Conservation (phyloP, 2,888 invertebrate genomes). For the Heliconius hortense region DNA sequence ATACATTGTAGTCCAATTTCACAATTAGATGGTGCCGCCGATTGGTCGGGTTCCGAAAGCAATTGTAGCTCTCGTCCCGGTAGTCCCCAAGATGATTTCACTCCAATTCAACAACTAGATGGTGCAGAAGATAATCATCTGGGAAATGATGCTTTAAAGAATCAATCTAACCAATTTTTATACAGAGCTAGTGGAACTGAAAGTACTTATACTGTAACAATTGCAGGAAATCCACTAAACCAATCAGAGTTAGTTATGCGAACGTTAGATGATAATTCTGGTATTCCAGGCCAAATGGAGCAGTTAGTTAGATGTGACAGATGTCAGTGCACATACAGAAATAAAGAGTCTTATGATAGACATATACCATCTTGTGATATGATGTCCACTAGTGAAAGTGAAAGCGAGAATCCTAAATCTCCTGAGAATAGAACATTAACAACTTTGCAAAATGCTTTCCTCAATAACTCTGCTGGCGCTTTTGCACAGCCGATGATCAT, state of each 20-base stretch:
- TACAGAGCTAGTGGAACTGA: constrained; percentile 77
- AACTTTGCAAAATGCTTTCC: constrained; percentile 77
- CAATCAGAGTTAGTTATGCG: constrained; percentile 75
- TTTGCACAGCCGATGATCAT: constrained; percentile 79
- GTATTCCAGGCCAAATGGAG: constrained; percentile 78
- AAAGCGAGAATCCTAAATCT: constrained; percentile 86
- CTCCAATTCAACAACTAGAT: constrained; percentile 85
- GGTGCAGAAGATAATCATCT: constrained; percentile 85
- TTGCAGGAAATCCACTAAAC: constrained; percentile 76
- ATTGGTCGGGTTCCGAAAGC: constrained; percentile 83
- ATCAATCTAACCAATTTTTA: constrained; percentile 70
- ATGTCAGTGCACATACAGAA: constrained; percentile 93
- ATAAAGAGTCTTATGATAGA: constrained; percentile 89
- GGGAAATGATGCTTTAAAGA: constrained; percentile 63
- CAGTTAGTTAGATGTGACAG: constrained; percentile 92
- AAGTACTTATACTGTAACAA: constrained; percentile 75
- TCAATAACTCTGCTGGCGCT: constrained; percentile 54
- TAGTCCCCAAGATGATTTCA: constrained; percentile 71
- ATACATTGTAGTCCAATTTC: constrained; percentile 83
- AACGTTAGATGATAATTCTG: constrained; percentile 67
- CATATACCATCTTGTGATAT: constrained; percentile 90
- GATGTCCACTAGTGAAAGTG: constrained; percentile 91
- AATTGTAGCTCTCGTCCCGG: constrained; percentile 74
- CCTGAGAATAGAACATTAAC: constrained; percentile 79
- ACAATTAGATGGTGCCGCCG: constrained; percentile 86